Conservation (phyloP, 2,113 vertebrate genomes). For the Ctenomys sociabilis region DNA sequence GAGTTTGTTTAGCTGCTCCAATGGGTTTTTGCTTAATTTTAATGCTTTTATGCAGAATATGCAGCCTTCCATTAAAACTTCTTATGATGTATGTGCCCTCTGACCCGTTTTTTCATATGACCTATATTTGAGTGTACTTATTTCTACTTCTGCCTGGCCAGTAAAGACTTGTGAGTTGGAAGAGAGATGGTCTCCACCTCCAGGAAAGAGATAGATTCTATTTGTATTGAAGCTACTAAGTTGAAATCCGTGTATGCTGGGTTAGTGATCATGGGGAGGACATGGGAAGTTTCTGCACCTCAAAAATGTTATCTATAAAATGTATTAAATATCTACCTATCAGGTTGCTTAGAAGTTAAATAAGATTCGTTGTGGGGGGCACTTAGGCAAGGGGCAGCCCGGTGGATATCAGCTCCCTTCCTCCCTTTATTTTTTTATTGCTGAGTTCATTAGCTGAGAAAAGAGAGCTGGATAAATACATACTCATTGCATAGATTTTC, state of each 20-base stretch:
- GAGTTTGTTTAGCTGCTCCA: neutral
- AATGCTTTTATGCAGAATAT: neutral
- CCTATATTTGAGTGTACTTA: neutral
- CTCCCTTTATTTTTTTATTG: slow-evolving; percentile 11
- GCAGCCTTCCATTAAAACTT: neutral
- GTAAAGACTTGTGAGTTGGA: neutral
- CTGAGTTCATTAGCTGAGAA: slow-evolving; percentile 61
- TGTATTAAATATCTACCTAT: neutral
- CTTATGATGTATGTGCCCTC: neutral
- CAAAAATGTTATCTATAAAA: neutral
- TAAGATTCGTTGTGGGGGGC: neutral
- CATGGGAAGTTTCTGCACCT: neutral
- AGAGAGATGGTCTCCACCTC: neutral
- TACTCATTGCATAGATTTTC: slow-evolving; percentile 54
- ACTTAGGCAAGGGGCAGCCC: neutral
- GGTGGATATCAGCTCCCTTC: neutral
- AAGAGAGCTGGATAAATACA: slow-evolving; percentile 65
- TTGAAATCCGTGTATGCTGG: neutral
- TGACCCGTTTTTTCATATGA: neutral
- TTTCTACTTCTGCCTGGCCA: neutral
- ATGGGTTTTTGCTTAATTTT: neutral
- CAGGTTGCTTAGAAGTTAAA: slow-evolving; percentile 50
- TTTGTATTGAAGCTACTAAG: neutral
- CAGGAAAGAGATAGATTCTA: neutral
- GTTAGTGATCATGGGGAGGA: neutral